Evolutionary conservation across 1,140 invertebrate genomes (phyloP).

Genomic region (Trichoplusia ni): DNA sequence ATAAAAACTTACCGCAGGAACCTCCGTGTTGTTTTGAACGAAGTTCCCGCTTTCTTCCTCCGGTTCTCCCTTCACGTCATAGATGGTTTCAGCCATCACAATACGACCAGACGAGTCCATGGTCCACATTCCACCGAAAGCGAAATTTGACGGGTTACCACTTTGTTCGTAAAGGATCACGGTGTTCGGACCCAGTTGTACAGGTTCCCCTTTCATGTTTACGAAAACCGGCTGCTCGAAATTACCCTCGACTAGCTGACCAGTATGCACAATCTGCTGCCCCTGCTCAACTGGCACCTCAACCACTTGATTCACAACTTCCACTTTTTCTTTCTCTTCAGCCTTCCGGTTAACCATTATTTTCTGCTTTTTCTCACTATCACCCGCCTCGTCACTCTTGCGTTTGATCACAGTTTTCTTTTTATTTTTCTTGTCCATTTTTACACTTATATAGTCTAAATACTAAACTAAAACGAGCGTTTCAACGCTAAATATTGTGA

Average conservation of each 20-base stretch:
- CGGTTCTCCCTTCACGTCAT: conserved; percentile 77
- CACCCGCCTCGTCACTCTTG: conserved; percentile 71
- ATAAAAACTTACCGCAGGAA: conserved; percentile 62
- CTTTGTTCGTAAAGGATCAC: conserved; percentile 79
- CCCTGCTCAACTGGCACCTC: conserved; percentile 74
- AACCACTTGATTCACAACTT: conserved; percentile 71
- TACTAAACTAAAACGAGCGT: conserved; percentile 30
- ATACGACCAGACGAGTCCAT: conserved; percentile 76
- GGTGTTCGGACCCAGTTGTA: conserved; percentile 75
- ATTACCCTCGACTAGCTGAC: conserved; percentile 73
- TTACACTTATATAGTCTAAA: conserved; percentile 43
- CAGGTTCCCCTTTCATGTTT: conserved; percentile 76
- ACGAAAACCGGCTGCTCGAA: conserved; percentile 78
- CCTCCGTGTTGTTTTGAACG: conserved; percentile 69
- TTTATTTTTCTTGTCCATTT: conserved; percentile 80
- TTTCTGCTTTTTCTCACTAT: conserved; percentile 68
- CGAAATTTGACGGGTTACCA: conserved; percentile 73
- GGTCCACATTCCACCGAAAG: conserved; percentile 77
- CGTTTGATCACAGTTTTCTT: conserved; percentile 78
- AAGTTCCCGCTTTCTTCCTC: conserved; percentile 69
- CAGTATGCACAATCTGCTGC: conserved; percentile 76
- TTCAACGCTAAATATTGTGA: conserved; percentile 44
- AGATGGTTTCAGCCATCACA: conserved; percentile 78
- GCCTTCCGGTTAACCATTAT: conserved; percentile 64
- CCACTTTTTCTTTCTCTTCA: conserved; percentile 70